Evolutionary conservation across 2,888 invertebrate genomes (phyloP).

Genomic region (Fragum fragum): DNA sequence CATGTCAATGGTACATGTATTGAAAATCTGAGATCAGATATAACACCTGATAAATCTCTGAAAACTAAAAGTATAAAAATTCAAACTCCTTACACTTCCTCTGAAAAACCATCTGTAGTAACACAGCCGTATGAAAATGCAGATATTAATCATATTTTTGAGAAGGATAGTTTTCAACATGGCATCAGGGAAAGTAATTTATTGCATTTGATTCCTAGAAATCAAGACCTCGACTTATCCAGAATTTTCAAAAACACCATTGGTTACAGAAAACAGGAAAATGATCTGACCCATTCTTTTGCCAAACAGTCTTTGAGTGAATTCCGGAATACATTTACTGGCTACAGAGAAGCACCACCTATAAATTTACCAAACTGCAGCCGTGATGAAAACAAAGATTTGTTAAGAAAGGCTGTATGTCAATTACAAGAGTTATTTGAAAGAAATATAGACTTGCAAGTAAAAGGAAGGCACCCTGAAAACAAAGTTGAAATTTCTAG

Average conservation of each 20-base stretch:
- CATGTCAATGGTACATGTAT: not conserved
- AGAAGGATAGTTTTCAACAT: not conserved
- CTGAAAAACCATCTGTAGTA: not conserved
- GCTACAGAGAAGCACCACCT: not conserved
- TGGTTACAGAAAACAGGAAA: conserved; percentile 42
- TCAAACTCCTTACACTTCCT: not conserved
- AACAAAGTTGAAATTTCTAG: not conserved
- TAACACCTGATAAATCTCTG: not conserved
- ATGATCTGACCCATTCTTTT: conserved; percentile 46
- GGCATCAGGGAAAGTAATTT: not conserved
- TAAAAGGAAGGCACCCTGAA: not conserved
- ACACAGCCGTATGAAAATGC: not conserved
- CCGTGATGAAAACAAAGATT: conserved; percentile 1
- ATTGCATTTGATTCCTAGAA: not conserved
- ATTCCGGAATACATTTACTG: conserved; percentile 11
- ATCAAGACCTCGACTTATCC: conserved; percentile 30
- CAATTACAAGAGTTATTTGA: conserved; percentile 47
- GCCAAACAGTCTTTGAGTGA: conserved; percentile 42
- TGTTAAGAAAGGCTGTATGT: conserved; percentile 28
- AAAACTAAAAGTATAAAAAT: not conserved
- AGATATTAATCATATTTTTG: not conserved
- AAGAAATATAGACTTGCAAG: conserved; percentile 1
- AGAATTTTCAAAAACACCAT: conserved; percentile 46
- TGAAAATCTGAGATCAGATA: not conserved
- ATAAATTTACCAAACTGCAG: not conserved